phyloP scores from a whole-genome alignment of 2,888 invertebrate genomes.

The Catocala nupta region DNA sequence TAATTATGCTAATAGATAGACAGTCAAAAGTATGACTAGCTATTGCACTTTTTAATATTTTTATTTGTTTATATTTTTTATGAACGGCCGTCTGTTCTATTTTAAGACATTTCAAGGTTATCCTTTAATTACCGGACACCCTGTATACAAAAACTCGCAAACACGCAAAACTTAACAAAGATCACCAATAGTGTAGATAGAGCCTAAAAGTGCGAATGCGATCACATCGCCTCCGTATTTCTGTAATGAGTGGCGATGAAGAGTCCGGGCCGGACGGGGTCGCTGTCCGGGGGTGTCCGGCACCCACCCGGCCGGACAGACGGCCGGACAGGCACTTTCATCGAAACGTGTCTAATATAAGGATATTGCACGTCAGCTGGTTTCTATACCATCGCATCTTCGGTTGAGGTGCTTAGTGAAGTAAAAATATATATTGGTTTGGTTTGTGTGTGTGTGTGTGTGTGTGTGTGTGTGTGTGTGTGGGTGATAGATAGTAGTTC shows the following conservation, averaged over 20 bases:
- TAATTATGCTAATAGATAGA: too few species aligned
- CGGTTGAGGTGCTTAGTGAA: conserved; percentile 21
- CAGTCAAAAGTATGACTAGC: too few species aligned
- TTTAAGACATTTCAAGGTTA: too few species aligned
- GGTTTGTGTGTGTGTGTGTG: background rate
- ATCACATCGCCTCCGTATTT: conserved; percentile 10
- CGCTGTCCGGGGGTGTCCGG: background rate
- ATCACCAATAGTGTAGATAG: background rate
- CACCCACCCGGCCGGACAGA: background rate
- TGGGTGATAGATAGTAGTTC: background rate
- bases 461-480: conserved; percentile 1
- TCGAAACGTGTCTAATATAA: conserved; percentile 32
- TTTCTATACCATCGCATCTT: conserved; percentile 17
- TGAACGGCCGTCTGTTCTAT: too few species aligned
- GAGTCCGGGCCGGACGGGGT: conserved; percentile 1
- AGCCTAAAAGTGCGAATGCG: conserved; percentile 3
- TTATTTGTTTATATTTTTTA: too few species aligned
- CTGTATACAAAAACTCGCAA: background rate
- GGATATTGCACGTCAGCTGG: conserved; percentile 45
- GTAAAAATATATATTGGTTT: conserved; percentile 17
- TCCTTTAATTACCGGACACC: too few species aligned
- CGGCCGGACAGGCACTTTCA: conserved; percentile 11
- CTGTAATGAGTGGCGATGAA: conserved; percentile 14
- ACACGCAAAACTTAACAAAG: too few species aligned
- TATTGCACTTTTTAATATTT: too few species aligned